Percentiles rank a stretch among this genome's conserved stretches.
These are phyloP conservation scores for Jordanella pulchra DNA, from an alignment of 2,797 vertebrate genomes.

Conservation along the genomic window DNA sequence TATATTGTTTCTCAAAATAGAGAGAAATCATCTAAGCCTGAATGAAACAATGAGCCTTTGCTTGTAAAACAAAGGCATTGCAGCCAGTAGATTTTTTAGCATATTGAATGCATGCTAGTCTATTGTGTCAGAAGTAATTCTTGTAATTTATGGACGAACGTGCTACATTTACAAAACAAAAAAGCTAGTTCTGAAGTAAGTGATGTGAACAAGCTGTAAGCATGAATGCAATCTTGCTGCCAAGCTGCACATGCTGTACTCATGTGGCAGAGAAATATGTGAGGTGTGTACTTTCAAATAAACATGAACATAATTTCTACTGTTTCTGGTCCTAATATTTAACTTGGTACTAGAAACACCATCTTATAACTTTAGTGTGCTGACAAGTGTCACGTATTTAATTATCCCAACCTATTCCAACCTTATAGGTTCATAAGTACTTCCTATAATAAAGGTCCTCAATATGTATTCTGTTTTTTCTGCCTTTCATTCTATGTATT, in stretches of 20 bases:
- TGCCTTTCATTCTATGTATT: neutral
- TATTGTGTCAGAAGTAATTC: neutral
- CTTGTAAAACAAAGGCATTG: neutral
- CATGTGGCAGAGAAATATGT: conserved; percentile 3
- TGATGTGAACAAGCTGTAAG: neutral
- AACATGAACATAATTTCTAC: neutral
- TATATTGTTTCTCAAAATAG: conserved; percentile 5
- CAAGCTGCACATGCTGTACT: neutral
- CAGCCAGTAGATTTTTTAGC: neutral
- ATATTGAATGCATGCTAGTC: neutral
- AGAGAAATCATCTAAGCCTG: neutral
- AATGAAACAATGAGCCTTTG: neutral
- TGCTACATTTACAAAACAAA: neutral
- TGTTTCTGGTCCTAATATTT: neutral
- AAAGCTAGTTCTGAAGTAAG: neutral
- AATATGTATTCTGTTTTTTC: neutral
- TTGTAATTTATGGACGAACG: conserved; percentile 8
- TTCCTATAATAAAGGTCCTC: too few relatives aligned
- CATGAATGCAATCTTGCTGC: neutral
- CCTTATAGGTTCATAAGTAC: neutral
- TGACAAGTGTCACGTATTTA: neutral
- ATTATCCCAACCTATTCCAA: neutral
- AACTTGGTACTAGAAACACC: too few relatives aligned
- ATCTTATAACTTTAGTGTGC: too few relatives aligned
- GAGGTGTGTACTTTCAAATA: neutral